Percentiles rank a stretch among this genome's conserved stretches.
These are phyloP conservation scores for Vesta saturnalis DNA, from an alignment of 2,888 invertebrate genomes.

Conservation along the genomic window DNA sequence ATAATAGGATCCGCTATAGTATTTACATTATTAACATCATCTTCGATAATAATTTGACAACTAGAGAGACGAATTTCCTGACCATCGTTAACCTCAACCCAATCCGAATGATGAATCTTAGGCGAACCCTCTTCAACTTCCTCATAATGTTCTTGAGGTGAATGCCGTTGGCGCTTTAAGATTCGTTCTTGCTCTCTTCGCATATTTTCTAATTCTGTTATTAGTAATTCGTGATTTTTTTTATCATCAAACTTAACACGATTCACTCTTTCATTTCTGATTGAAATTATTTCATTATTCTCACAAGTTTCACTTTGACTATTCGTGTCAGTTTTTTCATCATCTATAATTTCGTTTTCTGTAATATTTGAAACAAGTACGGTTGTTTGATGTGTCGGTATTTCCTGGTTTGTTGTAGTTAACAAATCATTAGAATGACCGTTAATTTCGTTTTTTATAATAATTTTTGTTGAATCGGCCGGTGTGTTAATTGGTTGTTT, in stretches of 20 bases:
- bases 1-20: slow-evolving; percentile 48
- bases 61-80: slow-evolving; percentile 66
- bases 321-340: neutral
- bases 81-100: slow-evolving; percentile 68
- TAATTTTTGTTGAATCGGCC: slow-evolving; percentile 43
- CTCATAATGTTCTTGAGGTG: slow-evolving; percentile 53
- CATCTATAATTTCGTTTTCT: slow-evolving; percentile 30
- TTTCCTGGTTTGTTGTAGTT: neutral
- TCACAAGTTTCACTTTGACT: neutral
- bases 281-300: neutral
- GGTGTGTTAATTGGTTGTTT: slow-evolving; percentile 6
- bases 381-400: neutral
- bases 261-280: slow-evolving; percentile 26
- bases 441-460: slow-evolving; percentile 40
- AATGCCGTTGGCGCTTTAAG: slow-evolving; percentile 55
- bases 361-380: slow-evolving; percentile 13
- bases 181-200: slow-evolving; percentile 59
- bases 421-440: slow-evolving; percentile 4
- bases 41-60: slow-evolving; percentile 68
- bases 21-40: slow-evolving; percentile 59
- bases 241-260: slow-evolving; percentile 57
- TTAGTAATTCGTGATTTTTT: slow-evolving; percentile 74
- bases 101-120: slow-evolving; percentile 62
- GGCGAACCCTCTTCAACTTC: slow-evolving; percentile 43
- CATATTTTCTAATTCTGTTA: slow-evolving; percentile 76